phyloP scores from a whole-genome alignment of 1,140 invertebrate species.

The Drosophila oshimai region DNA sequence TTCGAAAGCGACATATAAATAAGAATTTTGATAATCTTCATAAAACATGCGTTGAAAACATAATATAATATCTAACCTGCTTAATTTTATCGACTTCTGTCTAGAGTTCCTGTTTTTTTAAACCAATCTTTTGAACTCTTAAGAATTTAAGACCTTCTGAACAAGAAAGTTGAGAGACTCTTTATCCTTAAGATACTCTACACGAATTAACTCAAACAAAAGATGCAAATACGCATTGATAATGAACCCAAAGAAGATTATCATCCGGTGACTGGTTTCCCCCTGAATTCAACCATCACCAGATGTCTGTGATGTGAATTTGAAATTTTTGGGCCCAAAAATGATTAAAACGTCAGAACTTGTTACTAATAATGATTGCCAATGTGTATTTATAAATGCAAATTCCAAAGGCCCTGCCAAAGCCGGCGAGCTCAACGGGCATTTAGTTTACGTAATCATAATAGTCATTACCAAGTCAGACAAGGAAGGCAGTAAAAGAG shows the following conservation, averaged over 20 bases:
- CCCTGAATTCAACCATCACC: background rate
- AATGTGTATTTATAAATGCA: slow-evolving; percentile 77
- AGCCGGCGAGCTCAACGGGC: slow-evolving; percentile 42
- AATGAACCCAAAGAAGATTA: slow-evolving; percentile 51
- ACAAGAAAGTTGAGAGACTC: background rate
- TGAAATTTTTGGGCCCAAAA: slow-evolving; percentile 45
- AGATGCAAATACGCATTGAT: slow-evolving; percentile 67
- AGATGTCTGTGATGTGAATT: slow-evolving; percentile 40
- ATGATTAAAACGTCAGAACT: slow-evolving; percentile 55
- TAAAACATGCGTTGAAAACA: too few relatives aligned
- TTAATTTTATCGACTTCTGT: too few relatives aligned
- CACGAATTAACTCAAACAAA: slow-evolving; percentile 46
- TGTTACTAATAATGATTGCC: slow-evolving; percentile 72
- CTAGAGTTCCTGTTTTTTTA: too few relatives aligned
- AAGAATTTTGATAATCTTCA: too few relatives aligned
- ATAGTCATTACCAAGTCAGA: slow-evolving; percentile 39
- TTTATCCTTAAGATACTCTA: background rate
- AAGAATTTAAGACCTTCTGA: background rate
- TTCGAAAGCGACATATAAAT: too few relatives aligned
- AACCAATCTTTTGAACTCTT: too few relatives aligned
- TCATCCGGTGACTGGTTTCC: slow-evolving; percentile 31
- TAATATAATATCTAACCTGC: too few relatives aligned
- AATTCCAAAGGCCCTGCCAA: slow-evolving; percentile 53
- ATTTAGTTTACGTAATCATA: slow-evolving; percentile 70
- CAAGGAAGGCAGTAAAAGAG: background rate